Evolutionary conservation across 2,797 vertebrate species (phyloP), one percentile per base, ranked within the genome.

Genomic region (Parotocinclus haroldoi): DNA sequence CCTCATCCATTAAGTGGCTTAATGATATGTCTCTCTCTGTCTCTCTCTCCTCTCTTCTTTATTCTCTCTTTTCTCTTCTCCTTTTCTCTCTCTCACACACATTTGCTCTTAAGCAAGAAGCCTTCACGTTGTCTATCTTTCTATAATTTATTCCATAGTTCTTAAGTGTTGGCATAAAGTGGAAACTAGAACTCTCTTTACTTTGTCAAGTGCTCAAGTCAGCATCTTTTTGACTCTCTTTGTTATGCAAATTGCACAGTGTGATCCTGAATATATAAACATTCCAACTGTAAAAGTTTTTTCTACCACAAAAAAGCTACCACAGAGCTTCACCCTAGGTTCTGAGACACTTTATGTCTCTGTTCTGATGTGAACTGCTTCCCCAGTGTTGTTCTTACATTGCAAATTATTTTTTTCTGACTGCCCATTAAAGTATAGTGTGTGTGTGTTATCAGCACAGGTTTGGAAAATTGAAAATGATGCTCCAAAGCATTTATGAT

Each of bases 51-150:
- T 18, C 51, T 37, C 36, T 42, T 27, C 5, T 16, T 69, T 38
- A 17, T 48, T 62, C 12, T 44, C 49, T 54, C 18, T 69, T 56
- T 17, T 27, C 59, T 46, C 27, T 12, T 58, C 53, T 55, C 58
- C 17, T 50, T 54, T 52, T 42, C 53, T 50, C 17, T 51, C 4
- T 57, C 14, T 54, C 60, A 38, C 14, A 56, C 53, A 11, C 10
- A 42, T 27, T 27, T 27, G 2, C 27, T 27, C 27, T 27, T 5
- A 27, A 27, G 27, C 2, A 27, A 27, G 27, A 27, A 27, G 27
- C 27, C 2, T 27, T 27, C 27, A 27, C 5, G 5, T 27, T 27
- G 27, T 27, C 27, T 27, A 27, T 27, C 27, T 27, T 27, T 27
- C 27, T 27, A 27, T 27, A 27, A 27, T 27, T 27, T 27, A 27